Evolutionary conservation across 2,113 vertebrate species (phyloP).

Genomic region (Gymnocephalus cernua): DNA sequence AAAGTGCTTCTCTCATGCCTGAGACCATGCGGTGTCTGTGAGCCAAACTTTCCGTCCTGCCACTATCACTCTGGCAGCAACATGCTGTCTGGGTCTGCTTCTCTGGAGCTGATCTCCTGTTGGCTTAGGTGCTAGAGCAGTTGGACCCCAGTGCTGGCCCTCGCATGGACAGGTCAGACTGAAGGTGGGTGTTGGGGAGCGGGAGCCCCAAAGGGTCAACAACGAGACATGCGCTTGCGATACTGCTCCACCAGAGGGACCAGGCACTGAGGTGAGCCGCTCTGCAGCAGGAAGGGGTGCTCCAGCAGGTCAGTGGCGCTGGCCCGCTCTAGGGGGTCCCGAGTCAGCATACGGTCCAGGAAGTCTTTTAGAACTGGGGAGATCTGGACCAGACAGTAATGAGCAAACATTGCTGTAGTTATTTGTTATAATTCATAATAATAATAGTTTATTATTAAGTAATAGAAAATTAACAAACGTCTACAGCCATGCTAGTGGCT

Average conservation of each 20-base stretch:
- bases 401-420: not conserved
- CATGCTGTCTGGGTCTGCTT: slow-evolving; percentile 48
- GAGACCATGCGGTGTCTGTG: slow-evolving; percentile 62
- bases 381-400: slow-evolving; percentile 82
- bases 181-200: slow-evolving; percentile 32
- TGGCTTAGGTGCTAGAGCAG: slow-evolving; percentile 47
- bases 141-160: slow-evolving; percentile 44
- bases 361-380: slow-evolving; percentile 97
- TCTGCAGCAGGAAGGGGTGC: slow-evolving; percentile 97
- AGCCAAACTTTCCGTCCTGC: slow-evolving; percentile 50
- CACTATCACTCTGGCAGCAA: slow-evolving; percentile 45
- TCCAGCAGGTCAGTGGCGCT: slow-evolving; percentile 95
- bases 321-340: slow-evolving; percentile 92
- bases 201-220: slow-evolving; percentile 71
- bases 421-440: not conserved
- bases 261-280: slow-evolving; percentile 95
- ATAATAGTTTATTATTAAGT: no score
- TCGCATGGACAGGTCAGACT: slow-evolving; percentile 51
- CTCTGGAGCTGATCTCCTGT: slow-evolving; percentile 51
- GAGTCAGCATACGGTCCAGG: slow-evolving; percentile 94
- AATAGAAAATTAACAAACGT: not conserved
- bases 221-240: slow-evolving; percentile 90
- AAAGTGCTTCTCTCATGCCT: slow-evolving; percentile 78
- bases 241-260: slow-evolving; percentile 96
- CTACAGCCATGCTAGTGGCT: not conserved